These are phyloP conservation scores for Corythaixoides concolor DNA, from an alignment of 2,113 vertebrate genomes.

Conservation along the genomic window DNA sequence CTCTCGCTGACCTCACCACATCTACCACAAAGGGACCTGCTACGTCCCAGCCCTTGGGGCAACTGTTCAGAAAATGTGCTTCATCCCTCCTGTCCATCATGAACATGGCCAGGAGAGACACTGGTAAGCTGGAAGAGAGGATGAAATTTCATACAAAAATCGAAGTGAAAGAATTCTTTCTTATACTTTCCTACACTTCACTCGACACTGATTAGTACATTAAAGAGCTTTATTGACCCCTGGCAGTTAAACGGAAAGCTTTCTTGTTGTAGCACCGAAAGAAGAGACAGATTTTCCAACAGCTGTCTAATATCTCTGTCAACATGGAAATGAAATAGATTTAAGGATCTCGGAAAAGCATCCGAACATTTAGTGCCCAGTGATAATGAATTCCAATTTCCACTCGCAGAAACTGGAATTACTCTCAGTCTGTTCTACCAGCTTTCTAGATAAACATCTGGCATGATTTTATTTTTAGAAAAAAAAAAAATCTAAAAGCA, in stretches of 20 bases:
- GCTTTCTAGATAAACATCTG: slow-evolving; percentile 74
- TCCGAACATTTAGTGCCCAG: slow-evolving; percentile 68
- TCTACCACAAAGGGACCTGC: neutral
- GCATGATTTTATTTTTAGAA: slow-evolving; percentile 62
- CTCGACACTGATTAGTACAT: slow-evolving; percentile 54
- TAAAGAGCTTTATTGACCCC: slow-evolving; percentile 69
- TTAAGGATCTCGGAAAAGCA: slow-evolving; percentile 74
- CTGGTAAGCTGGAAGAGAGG: neutral
- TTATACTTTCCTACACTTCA: slow-evolving; percentile 12
- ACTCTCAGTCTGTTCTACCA: slow-evolving; percentile 66
- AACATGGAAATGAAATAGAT: slow-evolving; percentile 80
- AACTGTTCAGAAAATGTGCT: neutral
- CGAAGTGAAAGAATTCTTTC: slow-evolving; percentile 55
- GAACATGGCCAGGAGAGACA: fast-evolving
- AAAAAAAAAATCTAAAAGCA: slow-evolving; percentile 39
- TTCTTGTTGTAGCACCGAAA: slow-evolving; percentile 66
- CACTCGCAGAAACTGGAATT: slow-evolving; percentile 72
- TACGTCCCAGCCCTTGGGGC: neutral
- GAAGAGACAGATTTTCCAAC: slow-evolving; percentile 78
- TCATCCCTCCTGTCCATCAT: neutral
- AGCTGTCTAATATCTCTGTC: slow-evolving; percentile 81
- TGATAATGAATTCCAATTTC: slow-evolving; percentile 77
- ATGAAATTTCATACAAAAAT: neutral
- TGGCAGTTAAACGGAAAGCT: slow-evolving; percentile 69
- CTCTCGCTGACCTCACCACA: neutral